phyloP scores from a whole-genome alignment of 1,140 invertebrate species.

The Tetramorium parvispinum region DNA sequence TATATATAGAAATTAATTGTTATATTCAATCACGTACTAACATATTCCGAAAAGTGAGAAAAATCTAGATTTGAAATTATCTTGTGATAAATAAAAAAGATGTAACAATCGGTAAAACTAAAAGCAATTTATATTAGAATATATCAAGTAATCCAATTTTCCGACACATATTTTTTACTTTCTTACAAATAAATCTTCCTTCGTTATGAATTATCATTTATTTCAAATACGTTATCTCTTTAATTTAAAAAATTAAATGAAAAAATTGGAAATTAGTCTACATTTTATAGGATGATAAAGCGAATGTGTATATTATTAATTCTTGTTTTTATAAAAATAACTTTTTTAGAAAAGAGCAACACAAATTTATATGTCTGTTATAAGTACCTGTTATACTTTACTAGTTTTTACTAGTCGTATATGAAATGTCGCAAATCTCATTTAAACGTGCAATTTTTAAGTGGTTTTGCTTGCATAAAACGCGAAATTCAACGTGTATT shows the following conservation, averaged over 20 bases:
- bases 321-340: neutral
- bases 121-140: neutral
- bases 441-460: conserved; percentile 7
- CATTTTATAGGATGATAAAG: neutral
- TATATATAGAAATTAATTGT: conserved; percentile 1
- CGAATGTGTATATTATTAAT: neutral
- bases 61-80: conserved; percentile 37
- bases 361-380: neutral
- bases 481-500: conserved; percentile 39
- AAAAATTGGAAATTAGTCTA: neutral
- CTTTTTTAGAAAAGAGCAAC: neutral
- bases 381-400: neutral
- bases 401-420: neutral
- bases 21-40: conserved; percentile 2
- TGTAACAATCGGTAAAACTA: neutral
- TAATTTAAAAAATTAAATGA: neutral
- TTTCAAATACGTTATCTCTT: neutral
- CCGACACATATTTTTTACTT: neutral
- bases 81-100: conserved; percentile 37
- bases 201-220: neutral
- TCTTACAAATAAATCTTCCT: neutral
- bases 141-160: neutral
- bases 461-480: neutral
- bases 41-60: neutral
- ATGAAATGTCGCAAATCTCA: conserved; percentile 6